Evolutionary conservation across 2,113 vertebrate genomes (phyloP).

Genomic region (Rhinolophus ferrumequinum): DNA sequence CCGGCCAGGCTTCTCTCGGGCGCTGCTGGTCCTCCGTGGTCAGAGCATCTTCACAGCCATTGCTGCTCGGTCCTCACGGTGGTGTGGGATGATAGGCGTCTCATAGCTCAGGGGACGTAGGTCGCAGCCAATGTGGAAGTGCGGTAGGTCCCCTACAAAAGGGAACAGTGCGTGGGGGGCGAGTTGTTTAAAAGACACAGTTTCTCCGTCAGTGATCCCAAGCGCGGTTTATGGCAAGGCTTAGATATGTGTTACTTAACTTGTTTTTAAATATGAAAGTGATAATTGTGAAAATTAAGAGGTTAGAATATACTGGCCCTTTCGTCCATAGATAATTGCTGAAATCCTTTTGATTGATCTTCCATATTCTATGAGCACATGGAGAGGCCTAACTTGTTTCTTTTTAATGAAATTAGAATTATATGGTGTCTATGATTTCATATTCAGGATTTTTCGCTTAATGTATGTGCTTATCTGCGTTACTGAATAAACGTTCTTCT

Average conservation of each 20-base stretch:
- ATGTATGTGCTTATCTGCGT: rapidly evolving
- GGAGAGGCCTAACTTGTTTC: rapidly evolving
- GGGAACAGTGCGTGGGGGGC: rapidly evolving
- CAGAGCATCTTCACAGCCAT: rapidly evolving
- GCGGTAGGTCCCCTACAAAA: rapidly evolving
- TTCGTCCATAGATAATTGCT: not conserved
- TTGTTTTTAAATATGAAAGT: not conserved
- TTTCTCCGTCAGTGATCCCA: not conserved
- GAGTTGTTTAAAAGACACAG: rapidly evolving
- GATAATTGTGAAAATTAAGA: not conserved
- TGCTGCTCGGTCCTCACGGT: rapidly evolving
- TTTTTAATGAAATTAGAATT: not conserved
- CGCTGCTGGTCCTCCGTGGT: not conserved
- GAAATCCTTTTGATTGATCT: rapidly evolving
- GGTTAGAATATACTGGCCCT: too few relatives aligned
- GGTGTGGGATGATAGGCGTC: rapidly evolving
- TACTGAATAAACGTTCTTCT: rapidly evolving
- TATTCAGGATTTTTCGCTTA: rapidly evolving
- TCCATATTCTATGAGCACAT: rapidly evolving
- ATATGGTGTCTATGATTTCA: rapidly evolving
- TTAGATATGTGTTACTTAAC: not conserved
- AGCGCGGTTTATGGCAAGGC: not conserved
- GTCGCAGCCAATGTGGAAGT: not conserved
- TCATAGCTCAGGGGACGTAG: rapidly evolving
- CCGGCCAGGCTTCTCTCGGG: rapidly evolving